Evolutionary conservation across 2,888 invertebrate genomes (phyloP).

Genomic region (Meteorus cinctellus): DNA sequence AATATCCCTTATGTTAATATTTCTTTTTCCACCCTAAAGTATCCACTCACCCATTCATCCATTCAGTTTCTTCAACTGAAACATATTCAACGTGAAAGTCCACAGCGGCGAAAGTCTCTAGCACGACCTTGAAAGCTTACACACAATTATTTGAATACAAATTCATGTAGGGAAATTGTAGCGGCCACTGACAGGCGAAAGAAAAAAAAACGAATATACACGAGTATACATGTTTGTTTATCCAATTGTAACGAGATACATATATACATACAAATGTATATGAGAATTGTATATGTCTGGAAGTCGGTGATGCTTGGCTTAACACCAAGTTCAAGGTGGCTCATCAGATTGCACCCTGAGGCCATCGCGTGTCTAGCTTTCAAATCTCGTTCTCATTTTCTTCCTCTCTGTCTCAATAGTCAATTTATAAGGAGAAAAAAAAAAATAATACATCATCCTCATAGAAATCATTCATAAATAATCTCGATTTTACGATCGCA

Average conservation of each 20-base stretch:
- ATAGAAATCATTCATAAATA: background rate
- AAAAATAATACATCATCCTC: background rate
- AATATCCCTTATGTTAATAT: too few relatives aligned
- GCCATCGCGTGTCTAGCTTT: slow-evolving; percentile 24
- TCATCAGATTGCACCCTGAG: slow-evolving; percentile 22
- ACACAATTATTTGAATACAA: too few relatives aligned
- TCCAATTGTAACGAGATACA: slow-evolving; percentile 23
- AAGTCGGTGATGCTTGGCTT: slow-evolving; percentile 57
- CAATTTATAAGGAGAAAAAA: background rate
- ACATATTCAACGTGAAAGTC: background rate
- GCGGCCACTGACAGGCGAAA: too few relatives aligned
- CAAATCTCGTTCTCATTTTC: slow-evolving; percentile 49
- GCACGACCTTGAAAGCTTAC: background rate
- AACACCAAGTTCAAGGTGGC: slow-evolving; percentile 63
- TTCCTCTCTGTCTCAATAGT: slow-evolving; percentile 25
- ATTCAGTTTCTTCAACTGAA: too few relatives aligned
- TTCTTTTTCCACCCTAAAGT: too few relatives aligned
- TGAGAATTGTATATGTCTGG: background rate
- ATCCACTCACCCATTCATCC: too few relatives aligned
- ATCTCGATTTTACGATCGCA: background rate
- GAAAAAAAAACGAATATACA: background rate
- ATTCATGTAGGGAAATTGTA: too few relatives aligned
- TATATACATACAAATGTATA: background rate
- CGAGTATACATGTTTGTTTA: background rate
- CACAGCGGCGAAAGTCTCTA: background rate